Percentiles rank a stretch among this genome's conserved stretches.
Evolutionary conservation across 2,888 invertebrate genomes (phyloP).

Genomic region (Platypus cylindrus): DNA sequence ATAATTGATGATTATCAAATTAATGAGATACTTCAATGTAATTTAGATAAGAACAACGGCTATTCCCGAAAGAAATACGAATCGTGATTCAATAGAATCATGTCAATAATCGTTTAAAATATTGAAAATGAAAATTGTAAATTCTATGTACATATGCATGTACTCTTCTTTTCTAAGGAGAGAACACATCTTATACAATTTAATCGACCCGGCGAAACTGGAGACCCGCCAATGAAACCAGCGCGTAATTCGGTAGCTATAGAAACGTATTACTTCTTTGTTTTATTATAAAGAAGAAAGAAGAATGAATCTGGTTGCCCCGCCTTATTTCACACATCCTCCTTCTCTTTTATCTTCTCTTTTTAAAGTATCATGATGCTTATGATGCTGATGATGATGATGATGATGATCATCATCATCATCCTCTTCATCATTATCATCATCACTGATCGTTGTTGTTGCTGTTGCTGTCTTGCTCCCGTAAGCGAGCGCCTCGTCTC

Average conservation of each 20-base stretch:
- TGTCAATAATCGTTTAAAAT: too few relatives aligned
- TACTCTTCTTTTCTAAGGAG: slow-evolving; percentile 13
- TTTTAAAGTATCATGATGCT: too few relatives aligned
- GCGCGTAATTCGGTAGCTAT: slow-evolving; percentile 38
- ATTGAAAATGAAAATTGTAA: too few relatives aligned
- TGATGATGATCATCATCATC: too few relatives aligned
- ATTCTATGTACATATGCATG: too few relatives aligned
- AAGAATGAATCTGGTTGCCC: slow-evolving; percentile 33
- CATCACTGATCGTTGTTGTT: background rate
- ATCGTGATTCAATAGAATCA: too few relatives aligned
- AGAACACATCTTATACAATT: slow-evolving; percentile 11
- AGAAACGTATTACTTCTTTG: slow-evolving; percentile 34
- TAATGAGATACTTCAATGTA: too few relatives aligned
- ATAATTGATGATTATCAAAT: too few relatives aligned
- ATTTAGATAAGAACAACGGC: too few relatives aligned
- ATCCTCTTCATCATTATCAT: background rate
- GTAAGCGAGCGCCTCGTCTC: too few relatives aligned
- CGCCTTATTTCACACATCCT: slow-evolving; percentile 25
- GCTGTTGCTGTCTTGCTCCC: background rate
- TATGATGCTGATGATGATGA: too few relatives aligned
- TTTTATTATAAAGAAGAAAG: slow-evolving; percentile 36
- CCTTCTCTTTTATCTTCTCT: slow-evolving; percentile 4
- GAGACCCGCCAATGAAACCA: slow-evolving; percentile 30
- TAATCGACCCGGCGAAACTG: slow-evolving; percentile 8
- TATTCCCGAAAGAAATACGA: too few relatives aligned